phyloP scores from a whole-genome alignment of 2,113 vertebrate species.

The Pelmatolapia mariae region DNA sequence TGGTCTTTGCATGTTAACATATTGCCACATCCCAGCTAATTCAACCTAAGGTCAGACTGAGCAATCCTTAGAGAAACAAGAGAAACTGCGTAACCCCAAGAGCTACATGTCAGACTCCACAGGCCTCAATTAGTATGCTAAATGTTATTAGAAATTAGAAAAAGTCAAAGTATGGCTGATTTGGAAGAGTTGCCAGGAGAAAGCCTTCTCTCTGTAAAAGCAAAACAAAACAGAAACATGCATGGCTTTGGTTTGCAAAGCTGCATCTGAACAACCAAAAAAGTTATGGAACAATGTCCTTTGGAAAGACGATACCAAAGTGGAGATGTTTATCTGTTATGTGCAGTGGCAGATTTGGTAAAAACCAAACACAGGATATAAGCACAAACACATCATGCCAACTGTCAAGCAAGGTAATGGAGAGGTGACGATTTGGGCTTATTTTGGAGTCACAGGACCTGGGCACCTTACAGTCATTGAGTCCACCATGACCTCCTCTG shows the following conservation, averaged over 20 bases:
- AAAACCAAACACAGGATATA: not conserved
- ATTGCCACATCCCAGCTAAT: not conserved
- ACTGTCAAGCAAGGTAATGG: not conserved
- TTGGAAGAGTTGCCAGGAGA: not conserved
- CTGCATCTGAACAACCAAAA: not conserved
- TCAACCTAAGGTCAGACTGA: not conserved
- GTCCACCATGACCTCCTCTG: not conserved
- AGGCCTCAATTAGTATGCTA: not conserved
- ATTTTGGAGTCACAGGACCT: not conserved
- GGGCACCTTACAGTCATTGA: not conserved
- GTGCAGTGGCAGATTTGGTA: not conserved
- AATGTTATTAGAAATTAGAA: not conserved
- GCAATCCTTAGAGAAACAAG: not conserved
- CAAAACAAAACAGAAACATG: not conserved
- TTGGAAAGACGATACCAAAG: not conserved
- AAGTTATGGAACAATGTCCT: not conserved
- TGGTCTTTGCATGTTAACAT: not conserved
- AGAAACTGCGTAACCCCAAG: not conserved
- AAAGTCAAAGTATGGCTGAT: not conserved
- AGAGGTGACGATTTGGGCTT: not conserved
- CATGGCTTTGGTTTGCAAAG: not conserved
- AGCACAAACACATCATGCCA: not conserved
- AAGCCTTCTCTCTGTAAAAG: not conserved
- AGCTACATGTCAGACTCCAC: not conserved
- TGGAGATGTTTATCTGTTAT: not conserved